Conservation (phyloP, 2,797 vertebrate genomes). For the Poliocrania exsul region DNA sequence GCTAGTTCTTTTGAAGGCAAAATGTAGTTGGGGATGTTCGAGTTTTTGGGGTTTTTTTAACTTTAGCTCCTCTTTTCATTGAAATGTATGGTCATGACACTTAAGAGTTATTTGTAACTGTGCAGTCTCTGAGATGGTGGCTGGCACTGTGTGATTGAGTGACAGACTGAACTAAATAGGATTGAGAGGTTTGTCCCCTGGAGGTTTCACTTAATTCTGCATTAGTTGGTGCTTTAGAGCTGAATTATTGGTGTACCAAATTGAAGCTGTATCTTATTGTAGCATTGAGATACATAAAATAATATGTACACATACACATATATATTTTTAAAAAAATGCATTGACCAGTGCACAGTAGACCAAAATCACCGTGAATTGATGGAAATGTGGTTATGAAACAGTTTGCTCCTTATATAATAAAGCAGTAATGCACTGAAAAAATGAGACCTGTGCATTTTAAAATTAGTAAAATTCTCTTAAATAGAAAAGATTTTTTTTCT, state of each 20-base stretch:
- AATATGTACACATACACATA: background rate
- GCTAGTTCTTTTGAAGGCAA: background rate
- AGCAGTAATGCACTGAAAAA: background rate
- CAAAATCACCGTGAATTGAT: background rate
- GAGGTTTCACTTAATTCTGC: background rate
- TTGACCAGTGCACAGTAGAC: background rate
- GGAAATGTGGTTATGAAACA: background rate
- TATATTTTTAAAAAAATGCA: background rate
- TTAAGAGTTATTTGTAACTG: background rate
- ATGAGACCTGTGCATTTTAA: background rate
- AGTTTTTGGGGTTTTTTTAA: background rate
- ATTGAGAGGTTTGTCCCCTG: background rate
- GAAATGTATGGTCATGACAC: background rate
- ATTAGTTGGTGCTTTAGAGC: background rate
- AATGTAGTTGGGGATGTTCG: background rate
- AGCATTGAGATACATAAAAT: background rate
- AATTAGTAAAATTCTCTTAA: background rate
- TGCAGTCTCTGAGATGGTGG: background rate
- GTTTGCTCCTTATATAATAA: background rate
- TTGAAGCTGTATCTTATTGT: background rate
- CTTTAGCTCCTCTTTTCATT: background rate
- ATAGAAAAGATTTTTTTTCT: background rate
- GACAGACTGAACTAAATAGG: background rate
- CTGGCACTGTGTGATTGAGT: background rate
- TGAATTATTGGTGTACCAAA: background rate